Conservation (phyloP, 2,113 vertebrate genomes). For the Thunnus maccoyii region DNA sequence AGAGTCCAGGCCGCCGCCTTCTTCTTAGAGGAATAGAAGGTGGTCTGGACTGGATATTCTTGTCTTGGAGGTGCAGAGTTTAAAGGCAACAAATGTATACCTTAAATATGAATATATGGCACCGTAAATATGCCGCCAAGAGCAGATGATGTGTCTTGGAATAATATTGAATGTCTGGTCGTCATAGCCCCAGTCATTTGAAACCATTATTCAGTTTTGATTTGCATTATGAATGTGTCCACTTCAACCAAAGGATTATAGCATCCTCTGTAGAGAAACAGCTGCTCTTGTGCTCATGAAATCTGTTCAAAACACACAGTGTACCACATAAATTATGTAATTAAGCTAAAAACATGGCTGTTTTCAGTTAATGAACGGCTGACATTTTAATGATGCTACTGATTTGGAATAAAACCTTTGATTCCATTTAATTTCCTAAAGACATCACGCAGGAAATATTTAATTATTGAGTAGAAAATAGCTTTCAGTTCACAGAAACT, state of each 20-base stretch:
- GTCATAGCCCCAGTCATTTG: slow-evolving; percentile 3
- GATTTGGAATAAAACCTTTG: slow-evolving; percentile 9
- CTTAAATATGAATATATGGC: too few relatives aligned
- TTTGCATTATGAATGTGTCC: slow-evolving; percentile 36
- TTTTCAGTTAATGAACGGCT: slow-evolving; percentile 11
- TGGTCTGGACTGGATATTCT: neutral
- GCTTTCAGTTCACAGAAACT: neutral
- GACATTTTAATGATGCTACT: slow-evolving; percentile 6
- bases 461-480: slow-evolving; percentile 13
- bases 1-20: slow-evolving; percentile 14
- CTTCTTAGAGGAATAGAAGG: slow-evolving; percentile 10
- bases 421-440: slow-evolving; percentile 22
- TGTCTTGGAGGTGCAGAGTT: slow-evolving; percentile 24
- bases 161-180: slow-evolving; percentile 10
- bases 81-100: neutral
- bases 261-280: neutral
- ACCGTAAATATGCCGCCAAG: neutral
- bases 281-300: neutral
- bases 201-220: neutral
- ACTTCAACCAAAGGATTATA: neutral
- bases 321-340: slow-evolving; percentile 20
- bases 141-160: slow-evolving; percentile 1
- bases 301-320: slow-evolving; percentile 3
- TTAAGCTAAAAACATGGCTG: neutral
- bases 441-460: neutral